Base-by-base conservation (phyloP, 1,140 invertebrate genomes). In the Calliopsis andreniformis region DNA sequence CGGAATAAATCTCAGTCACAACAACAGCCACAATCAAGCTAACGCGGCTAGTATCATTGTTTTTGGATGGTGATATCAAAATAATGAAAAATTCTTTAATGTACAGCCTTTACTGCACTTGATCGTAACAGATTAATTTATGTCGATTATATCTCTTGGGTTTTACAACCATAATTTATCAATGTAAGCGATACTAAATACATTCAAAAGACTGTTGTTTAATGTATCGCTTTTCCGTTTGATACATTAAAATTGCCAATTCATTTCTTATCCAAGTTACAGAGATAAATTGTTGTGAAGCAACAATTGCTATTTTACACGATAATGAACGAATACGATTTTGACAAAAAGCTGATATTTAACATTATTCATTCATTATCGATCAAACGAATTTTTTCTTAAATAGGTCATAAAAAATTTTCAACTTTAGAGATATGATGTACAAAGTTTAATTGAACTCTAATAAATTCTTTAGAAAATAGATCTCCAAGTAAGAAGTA, bases 1-100 rank as follows among this genome's bases (percentile, higher is more conserved):
- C 93, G 95, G 68, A 94, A 94, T 78, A 94, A 94, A 85, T 93
- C 94, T 79, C 91, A 92, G 43, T 82, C 87, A 51, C 91, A 93
- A 73, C 90, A 87, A 83, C 89, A 92, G 69, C 87, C 86, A 86
- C 90, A 75, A 53, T 85, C 87, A 18, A 90, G 87, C 86, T 92
- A 90, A 91, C 86, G 49, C 14, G 23, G 30, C 39, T 61, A 43
- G 4, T 76, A 67, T 79, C 72, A 77, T 58, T 70, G 35, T 70
- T 59, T 68, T 28, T 70, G 20, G 53, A 58, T 43, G 45, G 53
- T 35, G 35, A 79, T 56, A 56, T 76, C 42, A 64, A 78, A 66
- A 81, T 86, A 86, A 80, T 39, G 49, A 70, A 87, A 87, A 76
- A 84, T 88, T 88, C 85, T 66, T 20, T 32, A 66, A 81, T 86